Percentiles rank a stretch among this genome's conserved stretches.
These are phyloP conservation scores for Cyaniris semiargus DNA, from an alignment of 2,888 invertebrate genomes.

Conservation along the genomic window DNA sequence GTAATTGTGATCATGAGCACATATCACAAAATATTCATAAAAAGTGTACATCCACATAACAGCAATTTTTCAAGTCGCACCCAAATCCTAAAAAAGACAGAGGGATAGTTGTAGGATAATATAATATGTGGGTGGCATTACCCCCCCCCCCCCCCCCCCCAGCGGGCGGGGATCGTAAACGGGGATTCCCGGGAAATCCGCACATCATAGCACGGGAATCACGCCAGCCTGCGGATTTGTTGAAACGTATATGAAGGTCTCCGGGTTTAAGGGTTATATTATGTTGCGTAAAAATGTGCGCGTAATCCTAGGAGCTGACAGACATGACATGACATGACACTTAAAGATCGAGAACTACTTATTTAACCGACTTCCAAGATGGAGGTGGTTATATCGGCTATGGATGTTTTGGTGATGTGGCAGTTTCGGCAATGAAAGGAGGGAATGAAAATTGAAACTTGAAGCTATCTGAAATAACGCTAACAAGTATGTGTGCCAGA, in stretches of 20 bases:
- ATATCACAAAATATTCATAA: background rate
- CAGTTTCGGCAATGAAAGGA: too few relatives aligned
- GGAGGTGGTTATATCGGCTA: too few relatives aligned
- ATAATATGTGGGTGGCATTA: slow-evolving; percentile 11
- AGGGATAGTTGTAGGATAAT: background rate
- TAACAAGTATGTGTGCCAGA: too few relatives aligned
- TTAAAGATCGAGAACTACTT: background rate
- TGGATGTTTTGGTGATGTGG: too few relatives aligned
- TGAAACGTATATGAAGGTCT: slow-evolving; percentile 42
- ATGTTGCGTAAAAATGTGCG: slow-evolving; percentile 8
- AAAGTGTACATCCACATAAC: background rate
- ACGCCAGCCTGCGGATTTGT: slow-evolving; percentile 54
- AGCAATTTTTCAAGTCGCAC: background rate
- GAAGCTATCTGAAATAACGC: too few relatives aligned
- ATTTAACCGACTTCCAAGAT: too few relatives aligned
- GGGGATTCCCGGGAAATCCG: slow-evolving; percentile 73
- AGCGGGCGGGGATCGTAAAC: slow-evolving; percentile 61
- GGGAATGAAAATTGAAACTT: too few relatives aligned
- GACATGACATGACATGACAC: background rate
- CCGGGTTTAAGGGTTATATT: slow-evolving; percentile 6
- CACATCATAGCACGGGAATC: slow-evolving; percentile 73
- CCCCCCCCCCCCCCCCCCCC: slow-evolving; percentile 37
- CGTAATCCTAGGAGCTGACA: slow-evolving; percentile 6
- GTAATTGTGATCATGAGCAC: too few relatives aligned
- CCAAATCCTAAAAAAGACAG: background rate